A percentile compares a stretch with the other conserved stretches of the same genome.
Evolutionary conservation across 2,113 vertebrate species (phyloP).

Genomic region (Monarcha castaneiventris): DNA sequence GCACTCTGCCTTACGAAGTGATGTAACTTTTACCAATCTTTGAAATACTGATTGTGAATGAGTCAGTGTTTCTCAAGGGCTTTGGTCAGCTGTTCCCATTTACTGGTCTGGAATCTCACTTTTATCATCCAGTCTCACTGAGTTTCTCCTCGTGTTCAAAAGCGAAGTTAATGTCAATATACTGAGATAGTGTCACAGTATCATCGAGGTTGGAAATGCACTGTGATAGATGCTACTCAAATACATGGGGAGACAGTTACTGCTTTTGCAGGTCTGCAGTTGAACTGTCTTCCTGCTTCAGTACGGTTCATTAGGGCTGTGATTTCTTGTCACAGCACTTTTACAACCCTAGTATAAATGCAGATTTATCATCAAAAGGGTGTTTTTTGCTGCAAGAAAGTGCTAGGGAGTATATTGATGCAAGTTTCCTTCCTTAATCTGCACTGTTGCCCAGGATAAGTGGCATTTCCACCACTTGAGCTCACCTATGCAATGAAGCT

Average conservation of each 20-base stretch:
- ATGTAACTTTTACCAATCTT: conserved; percentile 45
- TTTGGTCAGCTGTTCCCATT: conserved; percentile 49
- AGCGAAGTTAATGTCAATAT: neutral
- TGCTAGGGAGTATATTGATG: neutral
- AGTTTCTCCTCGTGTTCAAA: neutral
- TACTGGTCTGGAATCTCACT: conserved; percentile 54
- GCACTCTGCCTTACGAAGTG: neutral
- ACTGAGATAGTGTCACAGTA: neutral
- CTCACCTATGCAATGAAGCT: neutral
- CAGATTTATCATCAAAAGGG: neutral
- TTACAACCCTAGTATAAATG: neutral
- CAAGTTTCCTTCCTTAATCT: neutral
- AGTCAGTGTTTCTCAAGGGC: conserved; percentile 40
- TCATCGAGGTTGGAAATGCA: neutral
- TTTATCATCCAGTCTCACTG: neutral
- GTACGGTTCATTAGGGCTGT: neutral
- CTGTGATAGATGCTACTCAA: neutral
- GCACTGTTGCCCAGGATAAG: neutral
- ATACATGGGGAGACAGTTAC: neutral
- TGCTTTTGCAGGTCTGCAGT: neutral
- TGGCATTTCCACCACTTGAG: fast-evolving
- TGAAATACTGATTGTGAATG: conserved; percentile 33
- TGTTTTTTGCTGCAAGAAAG: neutral
- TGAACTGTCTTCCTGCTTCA: neutral
- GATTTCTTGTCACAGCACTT: neutral